Evolutionary conservation across 1,140 invertebrate genomes (phyloP), one percentile per base, ranked within the genome.

Genomic region (Apocrypta bakeri): DNA sequence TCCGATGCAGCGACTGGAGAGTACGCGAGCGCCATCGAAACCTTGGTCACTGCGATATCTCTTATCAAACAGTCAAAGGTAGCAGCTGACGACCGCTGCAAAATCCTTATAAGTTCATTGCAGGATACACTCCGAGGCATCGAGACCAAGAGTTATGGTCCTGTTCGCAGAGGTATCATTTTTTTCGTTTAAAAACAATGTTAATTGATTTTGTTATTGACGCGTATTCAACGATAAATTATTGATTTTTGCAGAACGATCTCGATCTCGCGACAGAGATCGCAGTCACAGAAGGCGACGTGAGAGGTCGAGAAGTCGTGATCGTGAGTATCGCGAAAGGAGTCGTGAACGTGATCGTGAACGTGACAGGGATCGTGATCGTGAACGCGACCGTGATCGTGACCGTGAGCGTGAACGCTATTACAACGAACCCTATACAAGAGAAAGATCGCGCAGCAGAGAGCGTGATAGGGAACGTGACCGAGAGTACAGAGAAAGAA

Each of bases 21-120:
- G 92, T 99, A 98, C 92, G 97, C 97, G 0, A 98, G 97, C 92
- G 99, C 99, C 69, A 99, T 99, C 87, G 98, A 99, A 92, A 99
- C 99, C 7, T 92, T 99, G 81, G 98, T 99, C 6, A 99, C 99
- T 1, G 99, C 99, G 2, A 99, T 99, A 86, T 99, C 98, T 6
- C 93, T 99, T 25, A 99, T 99, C 83, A 99, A 99, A 92, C 98
- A 99, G 93, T 99, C 98, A 25, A 99, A 99, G 93, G 94, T 94
- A 33, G 97, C 98, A 0, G 96, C 97, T 88, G 99, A 99, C 92
- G 99, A 99, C 90, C 94, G 99, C 63, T 99, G 99, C 93, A 99
- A 99, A 93, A 99, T 99, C 85, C 92, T 99, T 14, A 98, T 99
- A 77, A 98, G 96, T 87, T 98, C 98, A 0, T 93, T 99, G 1